Percentiles rank a stretch among this genome's conserved stretches.
Evolutionary conservation across 2,797 vertebrate species (phyloP).

Genomic region (Esox masquinongy): DNA sequence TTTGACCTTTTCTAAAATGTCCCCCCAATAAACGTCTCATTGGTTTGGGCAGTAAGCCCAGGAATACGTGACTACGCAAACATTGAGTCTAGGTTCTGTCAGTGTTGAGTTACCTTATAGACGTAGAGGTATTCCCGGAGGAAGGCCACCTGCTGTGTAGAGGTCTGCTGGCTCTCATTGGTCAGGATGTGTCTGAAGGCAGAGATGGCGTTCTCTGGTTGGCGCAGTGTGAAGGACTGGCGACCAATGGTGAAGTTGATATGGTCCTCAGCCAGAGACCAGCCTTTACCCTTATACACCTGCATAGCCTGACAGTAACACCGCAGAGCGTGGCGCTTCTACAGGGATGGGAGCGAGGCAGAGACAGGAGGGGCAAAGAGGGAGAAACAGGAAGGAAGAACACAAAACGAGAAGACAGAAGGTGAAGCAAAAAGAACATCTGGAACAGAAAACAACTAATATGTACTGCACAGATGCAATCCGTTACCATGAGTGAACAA

Average conservation of each 20-base stretch:
- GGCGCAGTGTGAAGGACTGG: constrained; percentile 91
- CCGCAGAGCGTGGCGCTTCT: constrained; percentile 93
- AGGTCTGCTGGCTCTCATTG: constrained; percentile 93
- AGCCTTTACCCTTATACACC: constrained; percentile 94
- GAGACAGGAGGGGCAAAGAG: not conserved
- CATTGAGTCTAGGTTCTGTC: not conserved
- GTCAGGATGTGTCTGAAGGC: constrained; percentile 94
- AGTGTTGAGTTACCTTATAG: constrained; percentile 81
- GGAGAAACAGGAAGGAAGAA: not conserved
- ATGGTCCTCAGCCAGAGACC: constrained; percentile 96
- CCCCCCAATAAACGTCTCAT: too few relatives aligned
- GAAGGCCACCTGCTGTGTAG: constrained; percentile 91
- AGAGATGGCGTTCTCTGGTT: constrained; percentile 87
- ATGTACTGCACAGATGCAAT: too few relatives aligned
- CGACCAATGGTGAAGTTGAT: constrained; percentile 98
- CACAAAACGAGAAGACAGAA: not conserved
- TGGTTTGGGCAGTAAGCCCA: too few relatives aligned
- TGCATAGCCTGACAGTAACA: constrained; percentile 99
- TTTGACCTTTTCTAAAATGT: too few relatives aligned
- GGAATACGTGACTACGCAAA: too few relatives aligned
- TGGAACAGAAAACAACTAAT: too few relatives aligned
- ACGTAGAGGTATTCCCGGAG: constrained; percentile 97
- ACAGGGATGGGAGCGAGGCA: not conserved
- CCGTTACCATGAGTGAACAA: too few relatives aligned
- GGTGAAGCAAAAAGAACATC: too few relatives aligned